Evolutionary conservation across 2,797 vertebrate species (phyloP), one percentile per base, ranked within the genome.

Genomic region (Lepilemur ruficaudatus): DNA sequence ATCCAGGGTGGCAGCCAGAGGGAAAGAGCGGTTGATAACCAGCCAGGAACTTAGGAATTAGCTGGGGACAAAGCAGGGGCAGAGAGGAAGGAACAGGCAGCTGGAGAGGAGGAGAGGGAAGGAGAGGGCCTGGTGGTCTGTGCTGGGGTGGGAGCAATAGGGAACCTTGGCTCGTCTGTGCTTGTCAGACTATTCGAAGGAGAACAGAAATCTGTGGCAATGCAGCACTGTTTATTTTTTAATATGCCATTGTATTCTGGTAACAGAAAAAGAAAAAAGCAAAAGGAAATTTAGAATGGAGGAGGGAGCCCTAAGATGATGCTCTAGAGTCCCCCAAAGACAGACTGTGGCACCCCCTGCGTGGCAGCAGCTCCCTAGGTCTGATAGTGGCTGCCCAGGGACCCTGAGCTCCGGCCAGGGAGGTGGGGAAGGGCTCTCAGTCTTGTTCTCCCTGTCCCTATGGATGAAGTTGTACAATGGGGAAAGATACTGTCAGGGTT

Each of bases 371-470:
- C 73, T 97, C 91, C 11, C 75, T 82, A 92, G 88, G 81, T 96
- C 88, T 69, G 4, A 43, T 95, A 94, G 72, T 57, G 89, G 50
- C 76, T 83, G 85, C 61, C 48, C 63, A 89, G 95, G 59, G 86
- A 82, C 65, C 89, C 96, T 97, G 95, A 50, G 79, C 72, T 80
- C 95, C 69, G 52, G 87, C 94, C 75, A 92, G 65, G 41, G 96
- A 93, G 48, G 46, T 89, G 85, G 79, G 95, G 72, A 91, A 94
- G 73, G 91, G 52, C 61, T 97, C 96, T 95, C 30, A 89, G 32
- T 61, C 52, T n/a, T 11, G 15, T 12, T 46, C 15, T 67, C 50
- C 12, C n/a, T 57, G 0, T 22, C 75, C 25, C 30, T 63, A 0
- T 32, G 41, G 23, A 35, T 76, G 46, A 72, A 35, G 12, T 5